A percentile compares a stretch with the other conserved stretches of the same genome.
Evolutionary conservation across 1,140 invertebrate genomes (phyloP).

Genomic region (Bacillus rossius): DNA sequence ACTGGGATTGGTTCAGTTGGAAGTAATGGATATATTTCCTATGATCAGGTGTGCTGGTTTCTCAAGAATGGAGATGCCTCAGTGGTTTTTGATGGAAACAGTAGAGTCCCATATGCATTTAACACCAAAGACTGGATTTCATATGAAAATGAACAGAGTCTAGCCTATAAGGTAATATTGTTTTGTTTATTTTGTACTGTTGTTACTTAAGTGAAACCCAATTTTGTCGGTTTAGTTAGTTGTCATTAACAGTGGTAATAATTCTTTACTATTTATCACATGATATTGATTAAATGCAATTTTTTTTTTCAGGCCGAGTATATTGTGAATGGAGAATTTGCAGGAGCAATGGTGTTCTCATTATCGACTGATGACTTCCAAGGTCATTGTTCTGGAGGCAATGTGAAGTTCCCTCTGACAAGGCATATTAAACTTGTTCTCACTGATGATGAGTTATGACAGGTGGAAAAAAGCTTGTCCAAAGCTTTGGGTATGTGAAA

Average conservation of each 20-base stretch:
- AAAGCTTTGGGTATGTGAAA: constrained; percentile 14
- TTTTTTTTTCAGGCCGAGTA: constrained; percentile 49
- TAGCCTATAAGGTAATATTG: constrained; percentile 58
- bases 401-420: constrained; percentile 26
- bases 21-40: constrained; percentile 62
- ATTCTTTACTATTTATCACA: too few relatives aligned
- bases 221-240: not conserved
- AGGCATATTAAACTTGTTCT: constrained; percentile 23
- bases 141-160: constrained; percentile 73
- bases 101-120: constrained; percentile 72
- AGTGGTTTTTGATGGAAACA: constrained; percentile 57
- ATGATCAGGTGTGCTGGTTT: constrained; percentile 63
- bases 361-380: constrained; percentile 66
- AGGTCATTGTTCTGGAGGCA: constrained; percentile 20
- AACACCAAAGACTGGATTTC: constrained; percentile 79
- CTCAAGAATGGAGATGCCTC: constrained; percentile 44
- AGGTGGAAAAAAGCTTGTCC: constrained; percentile 14
- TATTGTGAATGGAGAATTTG: constrained; percentile 54
- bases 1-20: constrained; percentile 59
- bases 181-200: not conserved
- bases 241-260: too few relatives aligned
- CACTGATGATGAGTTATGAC: constrained; percentile 24
- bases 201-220: not conserved
- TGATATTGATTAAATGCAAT: too few relatives aligned
- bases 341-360: constrained; percentile 71